These are phyloP conservation scores for Bos indicus DNA, from an alignment of 2,113 vertebrate species.

Conservation along the genomic window DNA sequence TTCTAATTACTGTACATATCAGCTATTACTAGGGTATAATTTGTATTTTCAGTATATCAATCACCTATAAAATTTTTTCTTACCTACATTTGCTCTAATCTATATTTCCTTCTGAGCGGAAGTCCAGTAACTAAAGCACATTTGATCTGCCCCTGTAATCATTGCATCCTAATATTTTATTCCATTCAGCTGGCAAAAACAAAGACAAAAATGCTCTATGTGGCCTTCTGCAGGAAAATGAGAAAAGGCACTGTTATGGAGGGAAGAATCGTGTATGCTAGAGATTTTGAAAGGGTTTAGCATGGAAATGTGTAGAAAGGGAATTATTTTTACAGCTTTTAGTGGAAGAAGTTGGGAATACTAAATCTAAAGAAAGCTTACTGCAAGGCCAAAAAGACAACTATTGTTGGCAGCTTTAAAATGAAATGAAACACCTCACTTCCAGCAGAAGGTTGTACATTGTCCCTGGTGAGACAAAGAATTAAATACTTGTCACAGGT, in stretches of 20 bases:
- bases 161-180: not conserved
- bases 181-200: not conserved
- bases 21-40: not conserved
- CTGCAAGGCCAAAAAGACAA: constrained; percentile 54
- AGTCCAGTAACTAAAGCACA: not conserved
- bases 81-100: not conserved
- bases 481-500: constrained; percentile 70
- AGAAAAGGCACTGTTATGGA: not conserved
- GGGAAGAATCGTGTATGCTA: not conserved
- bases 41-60: constrained; percentile 6
- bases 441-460: constrained; percentile 53
- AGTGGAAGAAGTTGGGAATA: constrained; percentile 20
- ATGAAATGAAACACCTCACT: constrained; percentile 57
- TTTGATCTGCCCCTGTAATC: not conserved
- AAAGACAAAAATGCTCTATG: not conserved
- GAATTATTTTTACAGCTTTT: not conserved
- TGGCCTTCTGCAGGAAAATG: not conserved
- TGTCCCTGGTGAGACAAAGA: constrained; percentile 63
- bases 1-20: not conserved
- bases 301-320: not conserved
- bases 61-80: not conserved
- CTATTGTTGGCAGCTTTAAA: constrained; percentile 63
- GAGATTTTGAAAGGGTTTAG: not conserved
- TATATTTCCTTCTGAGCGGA: not conserved
- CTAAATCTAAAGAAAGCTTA: not conserved